Evolutionary conservation across 2,113 vertebrate species (phyloP), one percentile per base, ranked within the genome.

Genomic region (Galbula dea): DNA sequence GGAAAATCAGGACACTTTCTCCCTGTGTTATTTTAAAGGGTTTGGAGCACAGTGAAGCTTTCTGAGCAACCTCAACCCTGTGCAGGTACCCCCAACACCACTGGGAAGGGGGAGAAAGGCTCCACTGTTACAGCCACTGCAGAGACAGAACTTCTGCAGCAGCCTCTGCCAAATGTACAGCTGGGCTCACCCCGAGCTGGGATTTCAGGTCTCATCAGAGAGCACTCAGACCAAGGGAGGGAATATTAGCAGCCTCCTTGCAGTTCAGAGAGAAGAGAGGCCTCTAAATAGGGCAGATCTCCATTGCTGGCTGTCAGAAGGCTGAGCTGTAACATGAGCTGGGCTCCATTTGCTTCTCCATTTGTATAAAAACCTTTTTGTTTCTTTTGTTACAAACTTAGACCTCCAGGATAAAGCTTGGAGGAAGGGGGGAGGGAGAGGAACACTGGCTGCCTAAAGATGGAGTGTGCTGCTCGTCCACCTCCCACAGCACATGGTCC

Each of bases 281-380:
- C 94, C 94, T 93, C 89, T 85, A 84, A 96, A 75, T 91, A 96
- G 87, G 91, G 94, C 93, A 93, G 84, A 93, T 93, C 95, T 85
- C 91, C 89, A 62, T 76, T 91, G 62, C 78, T 2, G 93, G 89
- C 96, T 96, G 94, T 96, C 95, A 96, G 96, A 94, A 96, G 93
- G 95, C 94, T 88, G 87, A 93, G 87, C 51, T 96, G 95, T 96
- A 96, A 96, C 94, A 89, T 96, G 95, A 96, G 94, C 93, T 91
- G 87, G 84, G 78, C 91, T 96, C 83, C 93, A 66, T 95, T 96
- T 96, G 94, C 91, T 96, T 96, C 93, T 92, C 93, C 91, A 96
- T 96, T 95, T 94, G 83, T 94, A 95, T 96, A 95, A 96, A 96
- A 96, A 88, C 88, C 94, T 94, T 95, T 96, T 96, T 95, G 96